These are phyloP conservation scores for Apodemia zela DNA, from an alignment of 2,888 invertebrate species.

Conservation along the genomic window DNA sequence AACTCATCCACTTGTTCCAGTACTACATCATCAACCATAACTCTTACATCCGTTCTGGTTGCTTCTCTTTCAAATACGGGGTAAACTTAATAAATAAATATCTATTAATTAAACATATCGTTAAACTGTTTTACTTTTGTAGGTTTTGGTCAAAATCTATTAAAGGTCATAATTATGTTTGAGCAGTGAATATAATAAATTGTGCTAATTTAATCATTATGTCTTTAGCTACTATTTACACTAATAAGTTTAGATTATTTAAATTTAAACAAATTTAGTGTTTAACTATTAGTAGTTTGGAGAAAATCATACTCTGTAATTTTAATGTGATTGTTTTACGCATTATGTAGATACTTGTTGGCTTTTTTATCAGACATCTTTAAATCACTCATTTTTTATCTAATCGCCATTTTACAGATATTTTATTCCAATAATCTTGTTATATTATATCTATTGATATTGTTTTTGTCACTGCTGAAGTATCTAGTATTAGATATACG, in stretches of 20 bases:
- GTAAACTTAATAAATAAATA: too few relatives aligned
- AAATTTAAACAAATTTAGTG: not conserved
- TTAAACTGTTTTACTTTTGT: slow-evolving; percentile 10
- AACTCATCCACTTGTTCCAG: too few relatives aligned
- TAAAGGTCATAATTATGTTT: not conserved
- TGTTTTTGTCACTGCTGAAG: not conserved
- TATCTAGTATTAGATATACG: not conserved
- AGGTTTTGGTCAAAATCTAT: not conserved
- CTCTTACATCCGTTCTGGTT: too few relatives aligned
- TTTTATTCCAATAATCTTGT: not conserved
- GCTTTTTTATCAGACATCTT: slow-evolving; percentile 16
- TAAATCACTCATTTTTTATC: slow-evolving; percentile 2
- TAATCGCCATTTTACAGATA: not conserved
- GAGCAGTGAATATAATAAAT: not conserved
- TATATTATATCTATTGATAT: not conserved
- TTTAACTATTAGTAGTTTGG: not conserved
- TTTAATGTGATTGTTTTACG: not conserved
- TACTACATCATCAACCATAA: too few relatives aligned
- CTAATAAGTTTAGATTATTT: not conserved
- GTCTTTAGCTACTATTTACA: not conserved
- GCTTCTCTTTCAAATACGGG: too few relatives aligned
- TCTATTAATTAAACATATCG: too few relatives aligned
- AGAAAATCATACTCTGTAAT: not conserved
- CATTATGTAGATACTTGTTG: not conserved
- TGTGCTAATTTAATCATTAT: not conserved